Evolutionary conservation across 2,888 invertebrate species (phyloP).

Genomic region (Slavum lentiscoides): DNA sequence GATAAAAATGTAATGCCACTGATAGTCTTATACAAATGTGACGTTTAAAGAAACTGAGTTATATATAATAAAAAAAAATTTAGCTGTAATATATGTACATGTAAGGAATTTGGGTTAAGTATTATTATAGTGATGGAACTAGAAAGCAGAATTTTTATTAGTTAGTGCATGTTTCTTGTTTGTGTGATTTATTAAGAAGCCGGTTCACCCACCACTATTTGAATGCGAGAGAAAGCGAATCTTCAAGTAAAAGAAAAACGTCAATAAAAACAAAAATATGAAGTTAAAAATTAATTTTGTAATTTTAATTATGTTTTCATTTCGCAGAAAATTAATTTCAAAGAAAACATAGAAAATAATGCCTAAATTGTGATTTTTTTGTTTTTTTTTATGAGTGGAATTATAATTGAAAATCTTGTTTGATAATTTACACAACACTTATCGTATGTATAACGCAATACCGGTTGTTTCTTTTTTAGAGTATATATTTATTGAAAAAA

Average conservation of each 20-base stretch:
- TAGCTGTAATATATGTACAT: constrained; percentile 12
- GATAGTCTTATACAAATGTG: neutral
- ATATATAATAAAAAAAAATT: neutral
- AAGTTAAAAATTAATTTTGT: neutral
- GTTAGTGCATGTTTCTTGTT: neutral
- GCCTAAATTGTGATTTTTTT: neutral
- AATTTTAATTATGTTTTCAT: constrained; percentile 1
- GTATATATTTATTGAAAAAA: neutral
- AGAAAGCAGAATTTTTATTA: constrained; percentile 50
- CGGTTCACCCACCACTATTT: constrained; percentile 29
- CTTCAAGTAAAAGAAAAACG: neutral
- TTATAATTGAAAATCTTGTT: constrained; percentile 12
- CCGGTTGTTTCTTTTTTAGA: constrained; percentile 19
- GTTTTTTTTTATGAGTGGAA: neutral
- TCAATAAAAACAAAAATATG: constrained; percentile 1
- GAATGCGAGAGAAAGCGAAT: constrained; percentile 39
- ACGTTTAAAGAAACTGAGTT: constrained; percentile 4
- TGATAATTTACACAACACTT: constrained; percentile 6
- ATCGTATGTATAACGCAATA: neutral
- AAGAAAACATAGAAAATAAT: constrained; percentile 1
- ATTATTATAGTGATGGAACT: constrained; percentile 31
- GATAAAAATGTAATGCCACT: neutral
- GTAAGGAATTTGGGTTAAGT: constrained; percentile 44
- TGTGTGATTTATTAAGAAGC: constrained; percentile 47
- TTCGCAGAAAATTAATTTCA: neutral